Percentiles rank a stretch among this genome's conserved stretches.
Evolutionary conservation across 2,797 vertebrate genomes (phyloP).

Genomic region (Epinephelus coioides): DNA sequence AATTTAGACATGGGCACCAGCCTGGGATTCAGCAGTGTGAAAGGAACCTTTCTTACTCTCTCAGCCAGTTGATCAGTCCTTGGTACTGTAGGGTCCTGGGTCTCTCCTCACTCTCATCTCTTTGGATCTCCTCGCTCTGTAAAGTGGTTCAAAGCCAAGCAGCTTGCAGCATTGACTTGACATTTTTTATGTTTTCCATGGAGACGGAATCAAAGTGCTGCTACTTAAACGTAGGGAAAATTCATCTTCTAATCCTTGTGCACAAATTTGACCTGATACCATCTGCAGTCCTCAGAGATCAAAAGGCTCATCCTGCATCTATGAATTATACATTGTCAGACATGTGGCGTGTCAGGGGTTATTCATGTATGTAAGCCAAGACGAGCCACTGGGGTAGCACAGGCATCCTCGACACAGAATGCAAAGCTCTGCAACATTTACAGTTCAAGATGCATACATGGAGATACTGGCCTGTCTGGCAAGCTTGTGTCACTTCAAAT

Average conservation of each 20-base stretch:
- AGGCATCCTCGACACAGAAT: not conserved
- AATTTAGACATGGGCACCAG: not conserved
- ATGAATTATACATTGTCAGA: slow-evolving; percentile 65
- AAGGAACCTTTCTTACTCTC: not conserved
- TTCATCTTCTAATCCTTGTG: slow-evolving; percentile 35
- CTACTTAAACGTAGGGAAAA: slow-evolving; percentile 27
- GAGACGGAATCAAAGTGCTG: slow-evolving; percentile 53
- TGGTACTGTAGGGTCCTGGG: not conserved
- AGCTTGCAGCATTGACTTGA: slow-evolving; percentile 12
- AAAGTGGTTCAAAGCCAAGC: slow-evolving; percentile 43
- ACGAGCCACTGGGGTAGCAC: not conserved
- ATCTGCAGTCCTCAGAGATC: slow-evolving; percentile 61
- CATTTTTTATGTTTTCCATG: slow-evolving; percentile 25
- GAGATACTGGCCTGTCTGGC: not conserved
- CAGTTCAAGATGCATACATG: slow-evolving; percentile 7
- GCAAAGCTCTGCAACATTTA: slow-evolving; percentile 31
- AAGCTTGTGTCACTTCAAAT: not conserved
- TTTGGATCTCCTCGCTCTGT: not conserved
- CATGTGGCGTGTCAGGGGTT: slow-evolving; percentile 64
- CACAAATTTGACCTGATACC: slow-evolving; percentile 54
- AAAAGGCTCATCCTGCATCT: slow-evolving; percentile 47
- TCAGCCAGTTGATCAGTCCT: not conserved
- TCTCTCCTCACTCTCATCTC: slow-evolving; percentile 3
- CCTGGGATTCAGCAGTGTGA: not conserved
- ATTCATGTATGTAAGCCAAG: slow-evolving; percentile 56